A percentile compares a stretch with the other conserved stretches of the same genome.
Conservation (phyloP, 2,113 vertebrate genomes). For the Galemys pyrenaicus region DNA sequence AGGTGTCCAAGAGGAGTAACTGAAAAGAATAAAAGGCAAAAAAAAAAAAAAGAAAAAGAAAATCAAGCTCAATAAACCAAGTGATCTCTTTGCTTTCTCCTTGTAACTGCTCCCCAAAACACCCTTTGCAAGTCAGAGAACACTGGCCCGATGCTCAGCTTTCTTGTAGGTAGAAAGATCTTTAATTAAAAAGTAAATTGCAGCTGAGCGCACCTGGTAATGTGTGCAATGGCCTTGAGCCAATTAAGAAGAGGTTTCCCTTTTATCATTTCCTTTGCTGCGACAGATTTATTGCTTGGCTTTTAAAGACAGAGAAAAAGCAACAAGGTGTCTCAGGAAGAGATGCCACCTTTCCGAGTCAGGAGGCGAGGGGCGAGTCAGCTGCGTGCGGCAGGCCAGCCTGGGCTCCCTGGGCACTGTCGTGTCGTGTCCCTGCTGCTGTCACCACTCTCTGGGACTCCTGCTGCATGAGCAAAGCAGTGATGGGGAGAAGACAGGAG, state of each 20-base stretch:
- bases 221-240: conserved; percentile 62
- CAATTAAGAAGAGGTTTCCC: conserved; percentile 70
- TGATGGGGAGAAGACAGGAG: not conserved
- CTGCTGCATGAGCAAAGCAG: conserved; percentile 49
- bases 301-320: conserved; percentile 61
- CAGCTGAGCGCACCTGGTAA: conserved; percentile 65
- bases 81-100: not conserved
- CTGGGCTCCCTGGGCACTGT: not conserved
- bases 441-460: not conserved
- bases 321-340: not conserved
- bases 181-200: conserved; percentile 70
- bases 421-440: not conserved
- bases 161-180: conserved; percentile 20
- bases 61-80: not conserved
- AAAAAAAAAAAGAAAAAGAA: not conserved
- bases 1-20: not conserved
- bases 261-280: conserved; percentile 11
- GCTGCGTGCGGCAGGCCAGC: not conserved
- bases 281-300: conserved; percentile 50
- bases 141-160: not conserved
- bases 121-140: not conserved
- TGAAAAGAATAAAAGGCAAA: not conserved
- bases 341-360: not conserved
- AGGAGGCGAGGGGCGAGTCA: not conserved
- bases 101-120: not conserved